A percentile compares a stretch with the other conserved stretches of the same genome.
Evolutionary conservation across 2,113 vertebrate genomes (phyloP).

Genomic region (Cyphomyrus plagiostoma): DNA sequence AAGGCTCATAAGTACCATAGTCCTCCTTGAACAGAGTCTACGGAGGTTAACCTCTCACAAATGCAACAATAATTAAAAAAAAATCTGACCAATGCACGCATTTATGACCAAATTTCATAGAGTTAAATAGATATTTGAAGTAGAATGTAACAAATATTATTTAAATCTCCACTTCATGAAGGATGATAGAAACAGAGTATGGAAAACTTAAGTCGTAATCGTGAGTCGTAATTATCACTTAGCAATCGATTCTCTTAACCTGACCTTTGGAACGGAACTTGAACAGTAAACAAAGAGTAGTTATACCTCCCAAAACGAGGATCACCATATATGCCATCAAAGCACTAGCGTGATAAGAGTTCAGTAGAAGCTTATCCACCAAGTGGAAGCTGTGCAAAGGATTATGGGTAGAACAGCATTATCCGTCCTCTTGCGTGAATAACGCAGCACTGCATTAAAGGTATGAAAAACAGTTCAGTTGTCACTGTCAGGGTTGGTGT

Average conservation of each 20-base stretch:
- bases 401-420: not conserved
- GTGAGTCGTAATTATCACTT: not conserved
- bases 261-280: not conserved
- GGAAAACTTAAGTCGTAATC: not conserved
- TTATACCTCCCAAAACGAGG: not conserved
- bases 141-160: not conserved
- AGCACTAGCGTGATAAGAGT: not conserved
- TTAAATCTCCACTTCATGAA: not conserved
- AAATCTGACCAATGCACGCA: not conserved
- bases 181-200: not conserved
- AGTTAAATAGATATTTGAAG: not conserved
- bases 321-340: not conserved
- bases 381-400: not conserved
- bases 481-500: not conserved
- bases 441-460: not conserved
- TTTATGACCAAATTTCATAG: not conserved
- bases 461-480: not conserved
- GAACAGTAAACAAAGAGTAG: not conserved
- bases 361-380: not conserved
- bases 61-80: not conserved
- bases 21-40: not conserved
- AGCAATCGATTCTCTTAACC: not conserved
- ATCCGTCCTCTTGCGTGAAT: not conserved
- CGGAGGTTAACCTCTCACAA: not conserved
- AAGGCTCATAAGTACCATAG: not conserved